phyloP scores from a whole-genome alignment of 2,797 vertebrate species.

The Masticophis lateralis region DNA sequence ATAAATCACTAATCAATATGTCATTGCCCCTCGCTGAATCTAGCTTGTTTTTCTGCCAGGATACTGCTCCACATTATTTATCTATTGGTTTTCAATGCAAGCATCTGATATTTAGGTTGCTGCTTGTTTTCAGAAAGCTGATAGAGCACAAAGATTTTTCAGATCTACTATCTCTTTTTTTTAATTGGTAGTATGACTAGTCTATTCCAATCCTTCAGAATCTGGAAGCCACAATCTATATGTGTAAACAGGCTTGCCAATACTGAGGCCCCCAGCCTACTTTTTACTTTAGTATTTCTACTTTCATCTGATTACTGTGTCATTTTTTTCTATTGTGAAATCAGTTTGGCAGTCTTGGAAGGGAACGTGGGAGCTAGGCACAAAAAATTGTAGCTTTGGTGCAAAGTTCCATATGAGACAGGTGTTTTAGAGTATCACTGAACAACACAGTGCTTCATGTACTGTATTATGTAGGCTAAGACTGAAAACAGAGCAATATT shows the following conservation, averaged over 20 bases:
- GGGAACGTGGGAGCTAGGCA: background rate
- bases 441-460: background rate
- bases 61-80: background rate
- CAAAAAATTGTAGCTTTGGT: background rate
- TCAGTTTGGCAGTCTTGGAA: background rate
- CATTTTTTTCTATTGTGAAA: background rate
- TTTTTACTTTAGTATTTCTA: background rate
- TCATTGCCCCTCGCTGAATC: background rate
- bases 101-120: background rate
- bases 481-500: background rate
- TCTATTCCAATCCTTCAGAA: background rate
- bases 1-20: background rate
- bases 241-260: background rate
- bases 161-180: background rate
- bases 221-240: background rate
- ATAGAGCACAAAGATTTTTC: background rate
- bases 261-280: background rate
- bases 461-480: background rate
- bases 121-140: background rate
- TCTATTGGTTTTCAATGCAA: background rate
- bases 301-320: background rate
- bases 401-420: background rate
- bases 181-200: background rate
- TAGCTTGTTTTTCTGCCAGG: background rate
- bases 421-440: background rate